phyloP scores from a whole-genome alignment of 2,888 invertebrate genomes.

The Caenorhabditis imperialis region DNA sequence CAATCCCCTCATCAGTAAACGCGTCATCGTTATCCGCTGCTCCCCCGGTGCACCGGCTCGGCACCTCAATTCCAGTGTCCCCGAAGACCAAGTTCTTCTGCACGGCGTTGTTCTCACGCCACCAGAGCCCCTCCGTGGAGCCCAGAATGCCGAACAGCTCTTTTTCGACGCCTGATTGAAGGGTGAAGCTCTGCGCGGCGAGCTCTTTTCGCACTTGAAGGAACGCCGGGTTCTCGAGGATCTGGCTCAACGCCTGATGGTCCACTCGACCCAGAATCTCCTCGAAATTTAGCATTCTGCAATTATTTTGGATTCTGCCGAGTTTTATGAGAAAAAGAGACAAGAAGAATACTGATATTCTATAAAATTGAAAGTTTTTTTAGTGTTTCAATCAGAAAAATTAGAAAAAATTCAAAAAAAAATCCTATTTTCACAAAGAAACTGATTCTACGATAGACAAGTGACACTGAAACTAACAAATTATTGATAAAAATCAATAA shows the following conservation, averaged over 20 bases:
- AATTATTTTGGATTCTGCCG: not conserved
- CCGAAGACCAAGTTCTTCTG: constrained; percentile 44
- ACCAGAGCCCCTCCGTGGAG: constrained; percentile 37
- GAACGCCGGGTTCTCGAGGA: constrained; percentile 12
- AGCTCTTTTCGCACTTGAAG: not conserved
- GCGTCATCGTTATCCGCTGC: constrained; percentile 22
- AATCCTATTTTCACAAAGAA: too few relatives aligned
- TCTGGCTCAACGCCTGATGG: constrained; percentile 27
- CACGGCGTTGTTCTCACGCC: constrained; percentile 6
- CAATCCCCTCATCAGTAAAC: constrained; percentile 37
- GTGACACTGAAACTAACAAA: too few relatives aligned
- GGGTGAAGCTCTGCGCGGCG: constrained; percentile 25
- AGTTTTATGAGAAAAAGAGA: not conserved
- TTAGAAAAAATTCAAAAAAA: too few relatives aligned
- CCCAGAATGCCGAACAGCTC: constrained; percentile 37
- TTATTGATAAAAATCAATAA: too few relatives aligned
- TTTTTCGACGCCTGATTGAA: constrained; percentile 38
- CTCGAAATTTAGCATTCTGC: constrained; percentile 46
- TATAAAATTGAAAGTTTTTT: too few relatives aligned
- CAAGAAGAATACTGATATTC: too few relatives aligned
- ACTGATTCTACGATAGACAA: too few relatives aligned
- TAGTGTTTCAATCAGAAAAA: too few relatives aligned
- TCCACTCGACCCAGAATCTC: constrained; percentile 59
- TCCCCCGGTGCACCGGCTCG: constrained; percentile 6
- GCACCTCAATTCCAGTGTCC: constrained; percentile 37